Base-by-base conservation (phyloP, 2,113 vertebrate genomes). In the Brachyhypopomus gauderio region DNA sequence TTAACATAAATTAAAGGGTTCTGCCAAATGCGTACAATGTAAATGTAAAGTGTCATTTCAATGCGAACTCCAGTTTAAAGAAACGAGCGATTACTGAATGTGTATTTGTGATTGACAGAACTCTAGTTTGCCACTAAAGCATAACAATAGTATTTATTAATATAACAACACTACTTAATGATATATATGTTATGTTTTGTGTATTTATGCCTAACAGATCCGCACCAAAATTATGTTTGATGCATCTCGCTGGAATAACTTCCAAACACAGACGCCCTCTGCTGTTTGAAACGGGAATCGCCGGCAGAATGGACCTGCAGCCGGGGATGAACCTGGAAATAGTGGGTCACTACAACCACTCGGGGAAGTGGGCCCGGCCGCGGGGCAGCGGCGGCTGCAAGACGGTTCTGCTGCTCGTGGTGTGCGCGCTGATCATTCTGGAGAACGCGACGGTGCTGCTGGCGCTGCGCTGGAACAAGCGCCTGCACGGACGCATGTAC, bases 401-500 rank as follows among this genome's bases (percentile, higher is more conserved):
- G 86, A 92, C 23, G 59, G 86, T 69, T 0, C 78, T 94, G 80
- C 86, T 93, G 83, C 89, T 94, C 58, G 75, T 92, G 86, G 90
- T 93, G 86, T 94, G 93, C 22, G 66, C 88, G 55, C 86, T 94
- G 75, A 94, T 94, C 4, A 91, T 94, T 5, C 80, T 94, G 88
- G 93, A 94, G 89, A 94, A 94, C 70, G 34, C 93, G 4, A 92
- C 85, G 0, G 93, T 94, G 7, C 88, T 94, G 38, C 89, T 94
- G 8, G 90, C 93, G 1, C 88, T 94, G 17, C 92, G 92, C 89
- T 88, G 89, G 67, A 93, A 92, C 90, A 93, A 92, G 83, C 92
- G 92, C 70, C 92, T 94, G 82, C 93, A 94, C 88, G 93, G 91
- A 45, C 92, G 91, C 82, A 94, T 93, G 93, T 94, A 93, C 79